phyloP scores from a whole-genome alignment of 1,140 invertebrate species.

The Chrysomallon squamiferum region DNA sequence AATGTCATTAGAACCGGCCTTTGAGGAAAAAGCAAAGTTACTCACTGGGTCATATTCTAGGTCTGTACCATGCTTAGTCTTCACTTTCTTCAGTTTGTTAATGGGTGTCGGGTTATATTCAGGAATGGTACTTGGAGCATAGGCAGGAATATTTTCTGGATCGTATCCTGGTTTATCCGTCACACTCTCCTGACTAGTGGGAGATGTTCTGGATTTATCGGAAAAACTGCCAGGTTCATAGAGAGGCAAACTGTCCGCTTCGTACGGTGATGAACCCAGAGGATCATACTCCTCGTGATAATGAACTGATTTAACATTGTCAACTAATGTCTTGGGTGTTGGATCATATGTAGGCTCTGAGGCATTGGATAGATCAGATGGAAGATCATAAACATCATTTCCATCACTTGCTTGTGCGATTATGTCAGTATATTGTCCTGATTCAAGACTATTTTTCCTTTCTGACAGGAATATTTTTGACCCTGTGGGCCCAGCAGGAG shows the following conservation, averaged over 20 bases:
- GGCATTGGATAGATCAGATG: no score
- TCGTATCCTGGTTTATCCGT: slow-evolving; percentile 11
- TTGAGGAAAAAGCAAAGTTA: slow-evolving; percentile 23
- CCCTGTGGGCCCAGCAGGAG: no score
- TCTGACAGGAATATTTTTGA: no score
- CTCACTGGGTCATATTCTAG: slow-evolving; percentile 53
- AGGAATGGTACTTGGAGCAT: slow-evolving; percentile 53
- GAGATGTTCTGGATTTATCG: neutral
- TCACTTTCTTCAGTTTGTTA: slow-evolving; percentile 66
- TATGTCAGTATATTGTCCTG: no score
- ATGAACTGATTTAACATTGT: neutral
- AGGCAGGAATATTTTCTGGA: slow-evolving; percentile 11
- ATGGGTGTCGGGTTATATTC: slow-evolving; percentile 73
- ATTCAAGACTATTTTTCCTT: no score
- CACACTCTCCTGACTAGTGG: no score
- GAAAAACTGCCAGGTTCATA: neutral
- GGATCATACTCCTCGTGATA: neutral
- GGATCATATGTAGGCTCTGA: slow-evolving; percentile 9
- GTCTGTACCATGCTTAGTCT: slow-evolving; percentile 23
- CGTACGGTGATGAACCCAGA: neutral
- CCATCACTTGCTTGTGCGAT: no score
- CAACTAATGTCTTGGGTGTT: slow-evolving; percentile 6
- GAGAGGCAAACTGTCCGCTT: neutral
- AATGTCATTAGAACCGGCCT: neutral
- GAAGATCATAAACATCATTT: no score